These are phyloP conservation scores for Galeruca laticollis DNA, from an alignment of 2,888 invertebrate species.

Conservation along the genomic window DNA sequence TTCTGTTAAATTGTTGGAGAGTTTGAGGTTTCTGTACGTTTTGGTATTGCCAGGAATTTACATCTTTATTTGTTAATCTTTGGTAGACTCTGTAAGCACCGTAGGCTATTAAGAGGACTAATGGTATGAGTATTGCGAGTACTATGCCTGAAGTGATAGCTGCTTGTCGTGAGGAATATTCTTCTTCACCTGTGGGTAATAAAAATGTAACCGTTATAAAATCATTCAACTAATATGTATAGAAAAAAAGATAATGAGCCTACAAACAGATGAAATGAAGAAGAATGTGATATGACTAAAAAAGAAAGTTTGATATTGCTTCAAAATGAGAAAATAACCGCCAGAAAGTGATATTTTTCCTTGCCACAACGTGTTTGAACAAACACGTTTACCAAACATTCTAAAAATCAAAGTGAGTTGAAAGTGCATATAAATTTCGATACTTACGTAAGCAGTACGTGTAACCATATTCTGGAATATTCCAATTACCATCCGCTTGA, in stretches of 20 bases:
- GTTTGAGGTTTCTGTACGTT: constrained; percentile 35
- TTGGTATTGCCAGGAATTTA: constrained; percentile 60
- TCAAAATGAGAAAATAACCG: too few species aligned
- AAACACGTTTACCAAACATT: constrained; percentile 1
- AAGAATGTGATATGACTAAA: too few species aligned
- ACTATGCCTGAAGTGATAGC: constrained; percentile 84
- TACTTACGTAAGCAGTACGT: constrained; percentile 93
- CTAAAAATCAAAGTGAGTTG: background rate
- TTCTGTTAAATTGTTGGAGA: constrained; percentile 36
- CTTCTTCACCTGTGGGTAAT: constrained; percentile 77
- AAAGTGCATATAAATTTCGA: constrained; percentile 1
- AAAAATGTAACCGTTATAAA: too few species aligned
- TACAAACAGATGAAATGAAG: too few species aligned
- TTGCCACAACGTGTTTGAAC: too few species aligned
- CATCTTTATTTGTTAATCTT: constrained; percentile 61
- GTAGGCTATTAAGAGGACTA: constrained; percentile 74
- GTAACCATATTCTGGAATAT: constrained; percentile 85
- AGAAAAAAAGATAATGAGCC: too few species aligned
- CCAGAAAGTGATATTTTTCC: too few species aligned
- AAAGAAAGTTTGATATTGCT: too few species aligned
- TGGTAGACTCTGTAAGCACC: constrained; percentile 74
- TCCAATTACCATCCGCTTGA: constrained; percentile 84
- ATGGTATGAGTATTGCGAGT: constrained; percentile 80
- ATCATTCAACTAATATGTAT: background rate
- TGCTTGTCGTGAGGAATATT: constrained; percentile 81